Base-by-base conservation (phyloP, 2,888 invertebrate genomes). In the Tethea ocularis region DNA sequence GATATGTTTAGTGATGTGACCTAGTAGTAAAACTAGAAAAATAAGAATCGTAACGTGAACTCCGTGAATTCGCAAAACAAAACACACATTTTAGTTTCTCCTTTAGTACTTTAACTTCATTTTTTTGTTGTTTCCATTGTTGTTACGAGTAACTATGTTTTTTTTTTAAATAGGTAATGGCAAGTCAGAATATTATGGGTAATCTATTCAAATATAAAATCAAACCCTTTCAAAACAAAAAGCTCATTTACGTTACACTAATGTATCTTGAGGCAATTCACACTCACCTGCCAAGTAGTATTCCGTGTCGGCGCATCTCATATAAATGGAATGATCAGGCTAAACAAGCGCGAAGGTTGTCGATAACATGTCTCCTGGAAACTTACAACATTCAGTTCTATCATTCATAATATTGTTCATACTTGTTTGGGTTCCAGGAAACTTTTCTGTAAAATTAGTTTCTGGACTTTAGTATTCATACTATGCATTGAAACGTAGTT, bases 261-360 rank as follows among this genome's bases (percentile, higher is more conserved):
- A 77, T 75, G 65, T 72, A 63, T 75, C 82, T 75, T 80, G 56
- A 65, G 78, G 81, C 79, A 69, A 69, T 68, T 72, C 75, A 77
- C 77, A 76, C 72, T 78, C 74, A 85, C 83, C 76, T 80, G 78
- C 66, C 67, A 80, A 86, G 86, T 86, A 84, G 77, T 74, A 70
- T 84, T 85, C 67, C 85, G 57, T 86, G 84, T 86, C 63, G 66
- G 68, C 61, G 71, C 70, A 77, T 77, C 66, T 76, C 68, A 63
- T 71, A 83, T 84, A 84, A 82, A 83, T 78, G 72, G 73, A 81
- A 75, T 72, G 77, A 80, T 85, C 77, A 82, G 71, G 71, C 62
- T 69, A 71, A 78, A 82, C 80, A 80, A 78, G 72, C 72, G 71
- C 67, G 69, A 64, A 66, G 64, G 60, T 61, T 64, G 63, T 64